Evolutionary conservation across 2,113 vertebrate species (phyloP), one percentile per base, ranked within the genome.

Genomic region (Nibea coibor): DNA sequence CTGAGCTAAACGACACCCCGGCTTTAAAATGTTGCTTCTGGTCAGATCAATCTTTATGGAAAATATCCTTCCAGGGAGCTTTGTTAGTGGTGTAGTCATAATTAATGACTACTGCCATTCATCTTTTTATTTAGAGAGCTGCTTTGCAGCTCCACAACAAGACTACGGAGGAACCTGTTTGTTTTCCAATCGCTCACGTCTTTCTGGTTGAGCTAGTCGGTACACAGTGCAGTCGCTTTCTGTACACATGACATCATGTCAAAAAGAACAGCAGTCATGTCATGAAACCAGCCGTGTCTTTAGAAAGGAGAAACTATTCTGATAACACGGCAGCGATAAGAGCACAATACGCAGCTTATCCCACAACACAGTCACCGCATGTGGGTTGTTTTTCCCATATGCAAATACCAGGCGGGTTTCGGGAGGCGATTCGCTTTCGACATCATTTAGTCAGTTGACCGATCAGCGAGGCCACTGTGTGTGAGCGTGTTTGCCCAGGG

Each of bases 401-500:
- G 91, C 83, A 94, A 93, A 94, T 84, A 82, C 12, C 72, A 72
- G 66, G 61, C 54, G 2, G 48, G 85, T 91, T 91, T 91, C 81
- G 26, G 67, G 47, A 85, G 83, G 87, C 64, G 56, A 75, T 72
- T 81, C 66, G 65, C 82, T 89, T 91, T 93, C 64, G 57, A 84
- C 80, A 81, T 78, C 69, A 75, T 88, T 91, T 83, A 87, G 81
- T 83, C 83, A 87, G 81, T 45, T 86, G 78, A 85, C 79, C n/a
- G 71, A 83, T 80, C 87, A 88, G 76, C 35, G 4, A 88, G 88
- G 83, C 78, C 72, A 69, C 31, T 17, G 72, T 61, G 59, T 22
- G 53, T 19, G 74, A 24, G 67, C 20, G 82, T 54, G 74, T 91
- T 87, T 90, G 86, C 86, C 73, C 64, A 68, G 47, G 69, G 87